Evolutionary conservation across 1,140 invertebrate species (phyloP).

Genomic region (Antheraea mylitta): DNA sequence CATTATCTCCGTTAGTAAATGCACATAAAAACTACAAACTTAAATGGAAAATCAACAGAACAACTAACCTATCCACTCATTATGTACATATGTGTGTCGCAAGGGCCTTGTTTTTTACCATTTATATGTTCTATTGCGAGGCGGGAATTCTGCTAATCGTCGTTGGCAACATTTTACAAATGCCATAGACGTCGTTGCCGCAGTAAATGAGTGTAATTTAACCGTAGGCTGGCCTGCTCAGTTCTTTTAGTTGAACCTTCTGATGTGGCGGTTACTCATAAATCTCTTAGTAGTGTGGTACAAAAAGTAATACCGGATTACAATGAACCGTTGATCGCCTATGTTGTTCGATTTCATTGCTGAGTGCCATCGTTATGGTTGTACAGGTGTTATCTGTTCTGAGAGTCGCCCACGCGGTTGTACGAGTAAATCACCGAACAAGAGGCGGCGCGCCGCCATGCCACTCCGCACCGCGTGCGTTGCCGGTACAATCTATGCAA

Average conservation of each 20-base stretch:
- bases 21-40: constrained; percentile 33
- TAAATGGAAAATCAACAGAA: constrained; percentile 63
- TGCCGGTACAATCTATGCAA: constrained; percentile 71
- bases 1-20: constrained; percentile 50
- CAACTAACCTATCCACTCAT: constrained; percentile 37
- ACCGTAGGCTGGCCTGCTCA: constrained; percentile 38
- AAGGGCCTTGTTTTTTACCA: constrained; percentile 68
- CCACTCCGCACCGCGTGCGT: constrained; percentile 23
- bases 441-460: constrained; percentile 53
- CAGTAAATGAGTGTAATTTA: constrained; percentile 71
- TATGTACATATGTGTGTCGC: constrained; percentile 53
- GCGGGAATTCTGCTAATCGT: constrained; percentile 72
- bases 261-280: constrained; percentile 8
- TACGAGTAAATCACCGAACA: constrained; percentile 59
- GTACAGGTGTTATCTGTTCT: constrained; percentile 37
- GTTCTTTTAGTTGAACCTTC: constrained; percentile 24
- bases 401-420: constrained; percentile 28
- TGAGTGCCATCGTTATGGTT: constrained; percentile 27
- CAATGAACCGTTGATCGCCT: neutral
- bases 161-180: constrained; percentile 64
- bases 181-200: constrained; percentile 50
- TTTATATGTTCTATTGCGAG: constrained; percentile 65
- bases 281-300: neutral
- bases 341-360: constrained; percentile 13
- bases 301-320: neutral